phyloP scores from a whole-genome alignment of 2,113 vertebrate species.

The Emydura subglobosa region DNA sequence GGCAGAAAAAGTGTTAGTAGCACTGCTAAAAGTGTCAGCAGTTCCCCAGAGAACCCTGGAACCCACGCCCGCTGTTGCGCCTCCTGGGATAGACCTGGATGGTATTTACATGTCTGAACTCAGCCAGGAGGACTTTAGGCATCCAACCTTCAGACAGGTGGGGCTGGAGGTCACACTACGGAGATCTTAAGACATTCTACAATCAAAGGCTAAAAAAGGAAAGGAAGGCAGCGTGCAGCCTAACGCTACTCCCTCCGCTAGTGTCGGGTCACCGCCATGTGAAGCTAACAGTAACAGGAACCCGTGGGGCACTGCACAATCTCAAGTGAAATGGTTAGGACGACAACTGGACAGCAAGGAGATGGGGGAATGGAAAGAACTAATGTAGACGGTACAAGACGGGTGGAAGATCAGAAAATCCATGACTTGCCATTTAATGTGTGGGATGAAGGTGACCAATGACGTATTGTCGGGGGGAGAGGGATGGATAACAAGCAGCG shows the following conservation, averaged over 20 bases:
- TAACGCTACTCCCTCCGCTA: neutral
- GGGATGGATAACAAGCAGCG: slow-evolving; percentile 17
- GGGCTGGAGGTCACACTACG: neutral
- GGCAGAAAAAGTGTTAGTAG: slow-evolving; percentile 71
- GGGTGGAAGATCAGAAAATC: neutral
- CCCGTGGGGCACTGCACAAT: neutral
- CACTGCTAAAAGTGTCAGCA: slow-evolving; percentile 26
- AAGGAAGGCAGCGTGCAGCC: neutral
- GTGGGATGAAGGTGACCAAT: neutral
- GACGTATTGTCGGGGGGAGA: neutral
- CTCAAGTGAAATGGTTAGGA: neutral
- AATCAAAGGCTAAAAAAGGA: neutral
- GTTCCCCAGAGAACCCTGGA: slow-evolving; percentile 43
- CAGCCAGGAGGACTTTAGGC: neutral
- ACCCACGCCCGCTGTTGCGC: neutral
- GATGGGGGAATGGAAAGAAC: neutral
- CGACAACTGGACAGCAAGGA: neutral
- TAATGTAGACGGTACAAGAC: neutral
- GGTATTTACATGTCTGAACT: neutral
- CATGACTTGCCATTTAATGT: neutral
- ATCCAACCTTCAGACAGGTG: neutral
- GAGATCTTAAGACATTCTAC: neutral
- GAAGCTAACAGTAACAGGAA: neutral
- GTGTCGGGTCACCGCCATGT: neutral
- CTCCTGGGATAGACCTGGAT: neutral